Base-by-base conservation (phyloP, 2,888 invertebrate species). In the Drosophila phalerata region DNA sequence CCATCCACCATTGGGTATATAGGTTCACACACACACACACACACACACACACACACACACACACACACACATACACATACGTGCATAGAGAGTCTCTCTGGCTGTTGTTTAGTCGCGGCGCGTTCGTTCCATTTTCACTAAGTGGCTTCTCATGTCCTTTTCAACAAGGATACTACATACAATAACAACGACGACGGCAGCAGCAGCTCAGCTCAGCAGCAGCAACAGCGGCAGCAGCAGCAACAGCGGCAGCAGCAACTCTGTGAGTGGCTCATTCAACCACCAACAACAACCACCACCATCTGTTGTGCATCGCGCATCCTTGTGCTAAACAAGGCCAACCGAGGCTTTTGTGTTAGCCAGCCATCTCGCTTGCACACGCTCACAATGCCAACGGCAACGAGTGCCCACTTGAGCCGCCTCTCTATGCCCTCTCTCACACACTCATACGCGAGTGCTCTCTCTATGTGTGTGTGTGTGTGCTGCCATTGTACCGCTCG, bases 91-190 rank as follows among this genome's bases (percentile, higher is more conserved):
- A 85, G 88, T 67, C 88, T 79, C 79, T 87, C 73, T 73, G 81
- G 64, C 55, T 74, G 69, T 83, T 83, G 86, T 83, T 85, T 83
- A 76, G 84, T 76, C 69, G 69, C 72, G 70, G 60, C 72, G 74
- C 70, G 69, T 67, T 79, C 63, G 64, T 69, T 81, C 79, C 79
- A 85, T 86, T 85, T 88, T 81, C 74, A 81, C 90, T 92, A 92
- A 92, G 91, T 92, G 91, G 92, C 91, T 92, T 91, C 91, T 92
- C 91, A 91, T 92, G 92, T 92, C 91, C 92, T 91, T 91, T 90
- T 88, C 84, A 91, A 88, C 86, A 85, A 83, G 86, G 81, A 83
- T 83, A 88, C 79, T 51, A 75, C 72, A 47, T 22, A 37, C 63
- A 22, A 15, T 64, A 52, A 10, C 60, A 22, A 37, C 55, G n/a